Evolutionary conservation across 2,113 vertebrate species (phyloP), one percentile per base, ranked within the genome.

Genomic region (Platichthys flesus): DNA sequence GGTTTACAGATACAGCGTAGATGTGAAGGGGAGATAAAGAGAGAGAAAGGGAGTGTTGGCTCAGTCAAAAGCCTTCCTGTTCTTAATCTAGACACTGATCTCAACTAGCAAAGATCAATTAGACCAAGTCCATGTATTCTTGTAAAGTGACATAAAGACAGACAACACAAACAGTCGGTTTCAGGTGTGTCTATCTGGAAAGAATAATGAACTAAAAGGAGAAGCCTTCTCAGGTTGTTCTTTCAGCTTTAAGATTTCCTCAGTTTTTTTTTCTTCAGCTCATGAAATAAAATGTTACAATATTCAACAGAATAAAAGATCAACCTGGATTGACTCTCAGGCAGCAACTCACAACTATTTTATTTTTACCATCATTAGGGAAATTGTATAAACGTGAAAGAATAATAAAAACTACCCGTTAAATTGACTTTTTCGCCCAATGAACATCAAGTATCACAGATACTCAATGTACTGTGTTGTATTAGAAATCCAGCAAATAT

Each of bases 21-120:
- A 79, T 35, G 61, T 58, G 47, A 35, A 60, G 59, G 56, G 15
- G 56, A 72, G 76, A 66, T 37, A 64, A 42, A 42, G 21, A 67
- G 4, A 58, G 68, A 70, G 24, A 63, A 37, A 52, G 23, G 47
- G 12, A 71, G 26, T 51, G 37, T 71, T 62, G 28, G 67, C 35
- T 62, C 21, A 4, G 37, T 62, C 58, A 24, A 67, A 71, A 71
- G 2, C 14, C 18, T 78, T 85, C 68, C 87, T 81, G 78, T 81
- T 63, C 73, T 55, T 78, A 84, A 87, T 84, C 68, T 62, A 23
- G 47, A 82, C 42, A 7, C 63, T 82, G 61, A 82, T 76, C 75
- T 67, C n/a, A 37, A 66, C 56, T n/a, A 31, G 54, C 9, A 26
- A 28, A 61, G 66, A 83, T 76, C 73, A 55, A 47, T 77, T 63